Conservation (phyloP, 2,797 vertebrate species). For the Florisuga fusca region DNA sequence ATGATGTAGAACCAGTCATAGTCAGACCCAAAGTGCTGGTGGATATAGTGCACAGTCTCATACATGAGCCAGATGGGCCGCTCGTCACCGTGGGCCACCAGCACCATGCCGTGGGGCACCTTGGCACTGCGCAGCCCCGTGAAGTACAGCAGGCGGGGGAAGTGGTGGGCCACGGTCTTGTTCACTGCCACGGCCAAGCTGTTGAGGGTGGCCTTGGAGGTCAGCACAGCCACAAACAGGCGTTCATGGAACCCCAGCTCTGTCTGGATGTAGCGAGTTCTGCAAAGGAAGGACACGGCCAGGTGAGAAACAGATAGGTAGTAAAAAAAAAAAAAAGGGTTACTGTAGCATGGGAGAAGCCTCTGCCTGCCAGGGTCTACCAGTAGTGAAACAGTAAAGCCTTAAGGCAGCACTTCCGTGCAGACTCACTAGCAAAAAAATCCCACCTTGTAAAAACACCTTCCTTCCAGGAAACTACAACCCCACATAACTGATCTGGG, state of each 20-base stretch:
- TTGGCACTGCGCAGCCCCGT: slow-evolving; percentile 90
- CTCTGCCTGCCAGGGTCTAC: background rate
- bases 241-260: slow-evolving; percentile 95
- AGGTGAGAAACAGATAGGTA: background rate
- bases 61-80: slow-evolving; percentile 98
- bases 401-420: background rate
- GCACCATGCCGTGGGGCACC: slow-evolving; percentile 90
- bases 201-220: slow-evolving; percentile 90
- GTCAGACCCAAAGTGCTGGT: slow-evolving; percentile 89
- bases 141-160: slow-evolving; percentile 92
- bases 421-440: background rate
- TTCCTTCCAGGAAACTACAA: background rate
- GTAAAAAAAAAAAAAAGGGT: background rate
- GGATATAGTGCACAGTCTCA: slow-evolving; percentile 91
- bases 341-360: background rate
- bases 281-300: slow-evolving; percentile 65
- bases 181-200: slow-evolving; percentile 94
- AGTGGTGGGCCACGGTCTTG: slow-evolving; percentile 92
- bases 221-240: slow-evolving; percentile 91
- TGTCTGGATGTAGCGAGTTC: slow-evolving; percentile 96
- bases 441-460: background rate
- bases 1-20: slow-evolving; percentile 97
- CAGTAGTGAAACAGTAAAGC: background rate
- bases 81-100: slow-evolving; percentile 93
- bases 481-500: background rate